Evolutionary conservation across 1,140 invertebrate genomes (phyloP), one percentile per base, ranked within the genome.

Genomic region (Mesaphorura yosii): DNA sequence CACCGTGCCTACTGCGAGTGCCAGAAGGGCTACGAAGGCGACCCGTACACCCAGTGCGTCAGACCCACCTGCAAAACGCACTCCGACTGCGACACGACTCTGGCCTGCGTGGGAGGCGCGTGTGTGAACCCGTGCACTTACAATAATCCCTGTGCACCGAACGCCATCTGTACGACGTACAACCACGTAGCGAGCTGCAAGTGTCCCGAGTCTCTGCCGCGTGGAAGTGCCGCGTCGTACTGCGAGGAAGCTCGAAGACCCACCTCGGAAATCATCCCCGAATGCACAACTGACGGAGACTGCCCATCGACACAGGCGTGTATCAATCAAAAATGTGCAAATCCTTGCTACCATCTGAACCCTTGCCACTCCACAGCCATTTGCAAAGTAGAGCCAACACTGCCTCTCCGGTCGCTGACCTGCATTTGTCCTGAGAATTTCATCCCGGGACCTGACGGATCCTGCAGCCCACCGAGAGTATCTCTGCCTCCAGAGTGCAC

Each of bases 271-370:
- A 34, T 34, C 31, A 38, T 65, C 88, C 86, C 85, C 25, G 84
- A 88, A 71, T 93, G 88, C 70, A 81, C 78, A 60, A 68, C 73
- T 2, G 82, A 92, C 65, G 72, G 77, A 15, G 83, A 91, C 44
- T 93, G 88, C 74, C 83, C 86, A 1, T 84, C 82, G 63, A 84
- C 89, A 63, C 88, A 86, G 66, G 77, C 78, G 20, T 90, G 87
- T 60, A 73, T 80, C 22, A 81, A 81, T 56, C 74, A 78, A 54
- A 83, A 83, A 56, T 91, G 87, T 34, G 68, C 83, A 7, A 81
- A 84, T 66, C 86, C 86, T 1, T 90, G 87, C 64, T 66, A 74
- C 7, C 68, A 76, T 1, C 71, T 77, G 7, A 73, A 76, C 48
- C 78, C 85, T 29, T 89, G 86, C 59, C 76, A 75, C 4, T 67